Base-by-base conservation (phyloP, 2,113 vertebrate genomes). In the Mormoops blainvillei region DNA sequence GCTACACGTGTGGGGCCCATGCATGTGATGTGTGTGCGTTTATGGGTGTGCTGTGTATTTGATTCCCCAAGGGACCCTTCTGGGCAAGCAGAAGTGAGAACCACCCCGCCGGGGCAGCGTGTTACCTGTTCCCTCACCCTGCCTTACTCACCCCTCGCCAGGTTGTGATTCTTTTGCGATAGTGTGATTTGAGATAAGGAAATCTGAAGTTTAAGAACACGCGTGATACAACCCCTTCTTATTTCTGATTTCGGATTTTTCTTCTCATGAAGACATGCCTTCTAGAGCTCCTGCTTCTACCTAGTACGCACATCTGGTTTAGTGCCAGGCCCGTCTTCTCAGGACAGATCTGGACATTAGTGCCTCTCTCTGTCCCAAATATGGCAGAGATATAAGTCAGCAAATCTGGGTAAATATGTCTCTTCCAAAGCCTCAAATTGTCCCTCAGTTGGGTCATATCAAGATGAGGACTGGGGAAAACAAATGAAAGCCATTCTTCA, bases 401-500 rank as follows among this genome's bases (percentile, higher is more conserved):
- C 36, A 95, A 95, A 73, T 91, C 15, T 82, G 5, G 38, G 13
- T 58, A 50, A 43, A 3, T 24, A 48, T 74, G 1, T 58, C 15
- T 92, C 31, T 28, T 81, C 31, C 41, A 54, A 5, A 80, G 28
- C 84, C 19, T 77, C 33, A 65, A 26, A 36, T 13, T 36, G 14
- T 82, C 8, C 65, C 36, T 92, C 31, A 13, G 6, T 22, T 65
- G 26, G 7, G 20, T 76, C n/a, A 77, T 56, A 48, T 54, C 56
- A 45, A 50, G 71, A 41, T 71, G 26, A 82, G 28, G 14, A 26
- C 31, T 70, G 33, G 19, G 22, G 2, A 12, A 95, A 78, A 67
- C 56, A 28, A 76, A 19, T 28, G 20, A 77, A 92, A 96, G 19
- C 12, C 10, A 52, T 63, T 92, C 45, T 87, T 94, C 13, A 87